A percentile compares a stretch with the other conserved stretches of the same genome.
Evolutionary conservation across 2,888 invertebrate species (phyloP).

Genomic region (Agrochola lota): DNA sequence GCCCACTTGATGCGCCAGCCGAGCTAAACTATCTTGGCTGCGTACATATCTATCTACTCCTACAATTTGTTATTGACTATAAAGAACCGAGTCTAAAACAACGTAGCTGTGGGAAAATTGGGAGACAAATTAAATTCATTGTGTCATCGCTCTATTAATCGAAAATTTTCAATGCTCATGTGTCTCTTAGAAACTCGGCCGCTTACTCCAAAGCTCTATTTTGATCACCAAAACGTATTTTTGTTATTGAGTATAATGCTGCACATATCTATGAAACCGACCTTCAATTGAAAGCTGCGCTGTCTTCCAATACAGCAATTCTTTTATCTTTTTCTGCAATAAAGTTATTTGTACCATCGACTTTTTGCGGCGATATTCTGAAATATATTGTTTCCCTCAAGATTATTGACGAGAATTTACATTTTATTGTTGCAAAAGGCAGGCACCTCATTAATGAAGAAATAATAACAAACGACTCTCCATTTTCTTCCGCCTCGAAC

Average conservation of each 20-base stretch:
- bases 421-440: neutral
- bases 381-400: conserved; percentile 4
- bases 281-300: conserved; percentile 32
- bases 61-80: conserved; percentile 26
- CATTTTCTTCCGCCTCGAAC: neutral
- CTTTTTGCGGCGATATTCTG: conserved; percentile 28
- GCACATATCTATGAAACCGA: conserved; percentile 75
- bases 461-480: conserved; percentile 23
- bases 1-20: conserved; percentile 36
- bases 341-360: neutral
- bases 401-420: neutral
- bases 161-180: neutral
- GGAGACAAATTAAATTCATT: conserved; percentile 12
- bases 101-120: conserved; percentile 5
- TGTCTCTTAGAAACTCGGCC: conserved; percentile 10
- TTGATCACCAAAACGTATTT: conserved; percentile 70
- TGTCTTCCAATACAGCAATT: conserved; percentile 10
- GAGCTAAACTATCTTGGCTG: conserved; percentile 36
- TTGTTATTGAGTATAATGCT: conserved; percentile 74
- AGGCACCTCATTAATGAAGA: neutral
- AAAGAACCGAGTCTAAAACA: conserved; percentile 11
- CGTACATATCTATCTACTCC: conserved; percentile 1
- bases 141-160: conserved; percentile 7
- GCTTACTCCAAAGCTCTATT: conserved; percentile 62
- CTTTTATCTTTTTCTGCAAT: neutral